A percentile compares a stretch with the other conserved stretches of the same genome.
Evolutionary conservation across 2,113 vertebrate species (phyloP).

Genomic region (Holacanthus passer): DNA sequence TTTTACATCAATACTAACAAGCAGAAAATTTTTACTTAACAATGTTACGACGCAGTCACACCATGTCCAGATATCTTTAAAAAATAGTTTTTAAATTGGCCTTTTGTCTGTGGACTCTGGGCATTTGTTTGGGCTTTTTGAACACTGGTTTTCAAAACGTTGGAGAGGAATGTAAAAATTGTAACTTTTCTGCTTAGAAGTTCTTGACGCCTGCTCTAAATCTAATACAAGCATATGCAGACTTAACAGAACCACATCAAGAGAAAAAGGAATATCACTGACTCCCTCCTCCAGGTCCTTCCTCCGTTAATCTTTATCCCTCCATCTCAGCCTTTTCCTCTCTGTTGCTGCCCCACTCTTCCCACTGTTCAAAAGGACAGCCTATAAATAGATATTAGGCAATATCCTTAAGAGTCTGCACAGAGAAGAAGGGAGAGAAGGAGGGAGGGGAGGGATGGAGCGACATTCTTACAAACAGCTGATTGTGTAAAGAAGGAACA

Average conservation of each 20-base stretch:
- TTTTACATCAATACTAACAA: slow-evolving; percentile 27
- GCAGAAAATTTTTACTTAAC: neutral
- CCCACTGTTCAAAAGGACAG: slow-evolving; percentile 73
- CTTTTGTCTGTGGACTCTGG: neutral
- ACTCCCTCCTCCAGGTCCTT: slow-evolving; percentile 33
- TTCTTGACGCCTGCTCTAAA: neutral
- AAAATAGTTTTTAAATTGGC: neutral
- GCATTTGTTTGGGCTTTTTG: neutral
- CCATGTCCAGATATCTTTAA: neutral
- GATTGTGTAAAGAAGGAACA: slow-evolving; percentile 77
- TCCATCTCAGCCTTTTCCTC: slow-evolving; percentile 42
- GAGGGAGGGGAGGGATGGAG: slow-evolving; percentile 47
- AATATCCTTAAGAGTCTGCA: slow-evolving; percentile 80
- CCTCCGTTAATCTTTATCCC: slow-evolving; percentile 36
- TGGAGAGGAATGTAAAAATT: neutral
- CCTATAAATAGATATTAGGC: slow-evolving; percentile 81
- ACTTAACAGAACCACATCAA: neutral
- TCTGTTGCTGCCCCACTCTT: slow-evolving; percentile 63
- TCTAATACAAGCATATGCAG: neutral
- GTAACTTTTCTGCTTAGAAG: neutral
- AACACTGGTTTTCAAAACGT: neutral
- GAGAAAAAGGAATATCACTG: slow-evolving; percentile 28
- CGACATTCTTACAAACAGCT: slow-evolving; percentile 79
- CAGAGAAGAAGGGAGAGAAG: slow-evolving; percentile 42
- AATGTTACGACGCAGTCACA: neutral